These are phyloP conservation scores for Aeoliscus strigatus DNA, from an alignment of 2,797 vertebrate genomes.

Conservation along the genomic window DNA sequence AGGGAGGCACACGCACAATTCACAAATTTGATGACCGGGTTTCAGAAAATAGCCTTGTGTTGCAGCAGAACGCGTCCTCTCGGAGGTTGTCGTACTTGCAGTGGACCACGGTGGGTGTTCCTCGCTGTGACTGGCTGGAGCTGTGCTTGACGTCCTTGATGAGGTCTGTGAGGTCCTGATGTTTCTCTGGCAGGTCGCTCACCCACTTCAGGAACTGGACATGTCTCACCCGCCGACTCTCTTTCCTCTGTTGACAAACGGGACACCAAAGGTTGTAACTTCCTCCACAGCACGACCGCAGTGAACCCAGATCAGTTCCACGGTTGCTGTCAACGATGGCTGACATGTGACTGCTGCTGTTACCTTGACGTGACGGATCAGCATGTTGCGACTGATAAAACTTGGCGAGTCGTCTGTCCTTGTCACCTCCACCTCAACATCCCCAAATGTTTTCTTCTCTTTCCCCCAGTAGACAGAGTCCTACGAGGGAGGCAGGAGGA, in stretches of 20 bases:
- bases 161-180: constrained; percentile 78
- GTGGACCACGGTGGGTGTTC: constrained; percentile 76
- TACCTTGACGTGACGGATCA: constrained; percentile 86
- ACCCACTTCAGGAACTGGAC: constrained; percentile 86
- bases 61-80: too few species aligned
- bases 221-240: constrained; percentile 78
- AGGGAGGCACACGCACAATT: not conserved
- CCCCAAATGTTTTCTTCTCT: constrained; percentile 74
- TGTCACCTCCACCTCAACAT: constrained; percentile 77
- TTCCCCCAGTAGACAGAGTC: constrained; percentile 84
- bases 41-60: too few species aligned
- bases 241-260: constrained; percentile 78
- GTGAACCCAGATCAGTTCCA: too few species aligned
- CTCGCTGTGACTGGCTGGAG: constrained; percentile 44
- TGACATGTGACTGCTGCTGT: too few species aligned
- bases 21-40: too few species aligned
- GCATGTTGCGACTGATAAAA: constrained; percentile 77
- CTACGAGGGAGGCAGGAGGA: constrained; percentile 50
- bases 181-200: constrained; percentile 73
- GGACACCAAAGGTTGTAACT: too few species aligned
- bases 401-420: constrained; percentile 60
- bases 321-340: too few species aligned
- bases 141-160: constrained; percentile 73
- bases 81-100: constrained; percentile 78
- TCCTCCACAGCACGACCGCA: too few species aligned